phyloP scores from a whole-genome alignment of 2,888 invertebrate species.

The Ophion ventricosus region DNA sequence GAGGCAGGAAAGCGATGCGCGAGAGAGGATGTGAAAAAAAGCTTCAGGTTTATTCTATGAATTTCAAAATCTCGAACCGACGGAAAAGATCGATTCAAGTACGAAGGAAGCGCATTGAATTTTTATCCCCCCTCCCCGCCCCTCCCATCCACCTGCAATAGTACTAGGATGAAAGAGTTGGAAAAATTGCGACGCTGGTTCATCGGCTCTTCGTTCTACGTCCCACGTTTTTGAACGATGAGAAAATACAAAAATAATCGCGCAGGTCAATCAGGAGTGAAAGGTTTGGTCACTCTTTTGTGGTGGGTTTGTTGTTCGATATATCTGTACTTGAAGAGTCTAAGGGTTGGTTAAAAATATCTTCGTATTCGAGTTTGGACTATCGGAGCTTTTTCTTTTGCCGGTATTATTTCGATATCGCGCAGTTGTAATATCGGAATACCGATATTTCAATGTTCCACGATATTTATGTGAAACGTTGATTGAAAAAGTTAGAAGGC shows the following conservation, averaged over 20 bases:
- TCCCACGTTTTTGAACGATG: not conserved
- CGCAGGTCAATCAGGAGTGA: not conserved
- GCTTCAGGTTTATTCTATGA: conserved; percentile 56
- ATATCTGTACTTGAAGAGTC: no score
- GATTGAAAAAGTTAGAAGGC: no score
- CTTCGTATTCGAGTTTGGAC: no score
- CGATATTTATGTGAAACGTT: no score
- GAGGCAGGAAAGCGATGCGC: conserved; percentile 25
- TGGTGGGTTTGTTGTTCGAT: no score
- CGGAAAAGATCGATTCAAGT: conserved; percentile 13
- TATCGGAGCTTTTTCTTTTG: no score
- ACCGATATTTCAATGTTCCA: no score
- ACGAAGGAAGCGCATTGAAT: not conserved
- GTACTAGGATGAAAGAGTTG: conserved; percentile 6
- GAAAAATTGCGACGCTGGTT: conserved; percentile 20
- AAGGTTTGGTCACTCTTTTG: no score
- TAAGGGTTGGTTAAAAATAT: no score
- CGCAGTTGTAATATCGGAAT: no score
- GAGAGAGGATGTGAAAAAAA: conserved; percentile 1
- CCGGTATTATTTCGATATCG: no score
- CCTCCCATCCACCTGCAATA: not conserved
- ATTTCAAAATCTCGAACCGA: conserved; percentile 47
- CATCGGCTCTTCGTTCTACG: not conserved
- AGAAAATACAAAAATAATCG: not conserved
- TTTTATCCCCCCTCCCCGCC: not conserved